Evolutionary conservation across 2,113 vertebrate species (phyloP), one percentile per base, ranked within the genome.

Genomic region (Rousettus leschenaultii): DNA sequence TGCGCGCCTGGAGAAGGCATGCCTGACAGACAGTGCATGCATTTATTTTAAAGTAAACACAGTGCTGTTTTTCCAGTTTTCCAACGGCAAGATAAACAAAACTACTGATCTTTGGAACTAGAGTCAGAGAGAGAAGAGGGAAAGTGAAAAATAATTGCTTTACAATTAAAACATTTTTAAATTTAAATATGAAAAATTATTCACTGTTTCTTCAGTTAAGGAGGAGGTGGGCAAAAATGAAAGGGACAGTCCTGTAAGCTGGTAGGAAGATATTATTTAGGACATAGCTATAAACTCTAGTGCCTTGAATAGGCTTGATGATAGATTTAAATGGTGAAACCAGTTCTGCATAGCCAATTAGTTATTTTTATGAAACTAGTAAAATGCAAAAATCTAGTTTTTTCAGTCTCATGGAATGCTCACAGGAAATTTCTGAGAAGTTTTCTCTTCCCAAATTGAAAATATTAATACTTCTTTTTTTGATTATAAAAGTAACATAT

Each of bases 41-140:
- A 51, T 95, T 97, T 95, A 95, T 89, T 96, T 70, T 79, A 91
- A 94, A 96, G 92, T 92, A 91, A 95, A 85, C 80, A 95, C 71
- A 53, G 26, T 0, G 0, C 83, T 84, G 71, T 91, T 95, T 93
- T 92, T 59, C 86, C 35, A 63, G 57, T 82, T 90, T 97, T 97
- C 94, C 51, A 93, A 14, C 74, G 71, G 65, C 86, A 96, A 66
- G 24, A 68, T 75, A 95, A 96, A 87, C 90, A 92, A 91, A 73
- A 92, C 73, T 87, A 11, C 51, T 28, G 51, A 85, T 89, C n/a
- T 30, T 83, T 80, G 66, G 78, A 83, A 87, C 74, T 78, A 51
- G 53, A 92, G 94, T 88, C 68, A 68, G 77, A 86, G 61, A 30
- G 57, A 94, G 45, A 91, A 95, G 68, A 75, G 18, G 82, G 66